Base-by-base conservation (phyloP, 2,888 invertebrate genomes). In the Seira sanloemensis region DNA sequence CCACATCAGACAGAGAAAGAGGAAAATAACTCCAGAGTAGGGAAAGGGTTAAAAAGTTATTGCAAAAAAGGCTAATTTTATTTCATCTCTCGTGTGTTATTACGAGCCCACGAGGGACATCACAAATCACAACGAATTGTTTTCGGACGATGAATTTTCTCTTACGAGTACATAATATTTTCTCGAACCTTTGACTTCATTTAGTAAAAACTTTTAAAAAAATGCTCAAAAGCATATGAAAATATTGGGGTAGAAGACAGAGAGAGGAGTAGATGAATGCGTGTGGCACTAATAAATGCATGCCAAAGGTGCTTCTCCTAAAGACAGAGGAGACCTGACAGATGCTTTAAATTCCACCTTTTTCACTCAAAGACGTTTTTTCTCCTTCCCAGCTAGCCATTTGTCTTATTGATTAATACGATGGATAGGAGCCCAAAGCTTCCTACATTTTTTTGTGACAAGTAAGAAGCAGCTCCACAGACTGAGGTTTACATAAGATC, bases 341-440 rank as follows among this genome's bases (percentile, higher is more conserved):
- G 82, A 83, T 83, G 78, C 77, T 83, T 83, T 78, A 78, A 77
- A 83, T 83, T 83, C 83, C 83, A 73, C 73, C 83, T 78, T 62
- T 72, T 73, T 25, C 69, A 71, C 65, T 68, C 71, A 68, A 67
- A 50, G 62, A 58, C n/a, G n/a, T n/a, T n/a, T n/a, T n/a, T 82
- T 65, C 76, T 66, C 78, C 79, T 83, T 46, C 54, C 82, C 71
- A 82, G 72, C 65, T 66, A 78, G 78, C 82, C 82, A 83, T 83
- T 86, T 86, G 86, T 86, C 86, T 83, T 83, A 83, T 83, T 83
- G 83, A 83, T 83, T 83, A 83, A 83, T 83, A 83, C 83, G 83
- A 83, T 72, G 83, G 83, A 83, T 83, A 78, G 83, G 68, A 71
- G 83, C 83, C 83, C 78, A 78, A 72, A 83, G 83, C 83, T 78